Conservation (phyloP, 1,140 invertebrate genomes). For the Tetramorium simillimum region DNA sequence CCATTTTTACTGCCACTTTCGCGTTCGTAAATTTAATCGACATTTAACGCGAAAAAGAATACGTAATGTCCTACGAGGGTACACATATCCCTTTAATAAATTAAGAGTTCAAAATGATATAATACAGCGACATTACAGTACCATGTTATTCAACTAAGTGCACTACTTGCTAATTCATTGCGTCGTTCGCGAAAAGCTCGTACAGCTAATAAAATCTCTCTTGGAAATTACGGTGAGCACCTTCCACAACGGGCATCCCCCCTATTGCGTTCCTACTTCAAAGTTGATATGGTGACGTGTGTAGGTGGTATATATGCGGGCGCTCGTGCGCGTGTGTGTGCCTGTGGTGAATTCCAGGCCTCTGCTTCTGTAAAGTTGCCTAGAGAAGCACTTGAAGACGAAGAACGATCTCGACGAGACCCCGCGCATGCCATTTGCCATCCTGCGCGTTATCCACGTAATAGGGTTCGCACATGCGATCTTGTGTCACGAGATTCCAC, state of each 20-base stretch:
- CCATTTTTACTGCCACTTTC: background rate
- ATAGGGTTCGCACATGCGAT: slow-evolving; percentile 31
- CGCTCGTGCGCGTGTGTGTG: background rate
- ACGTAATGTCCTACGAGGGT: background rate
- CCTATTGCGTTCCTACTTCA: slow-evolving; percentile 32
- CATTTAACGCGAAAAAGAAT: background rate
- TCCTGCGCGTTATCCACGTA: slow-evolving; percentile 22
- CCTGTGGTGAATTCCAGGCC: slow-evolving; percentile 28
- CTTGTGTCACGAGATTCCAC: slow-evolving; percentile 46
- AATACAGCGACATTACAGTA: background rate
- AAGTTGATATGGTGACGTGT: slow-evolving; percentile 42
- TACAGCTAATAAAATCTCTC: slow-evolving; percentile 57
- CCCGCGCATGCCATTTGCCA: slow-evolving; percentile 20
- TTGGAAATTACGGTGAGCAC: slow-evolving; percentile 35
- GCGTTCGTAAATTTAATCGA: background rate
- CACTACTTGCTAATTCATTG: slow-evolving; percentile 49
- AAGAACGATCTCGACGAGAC: slow-evolving; percentile 51
- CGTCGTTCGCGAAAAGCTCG: slow-evolving; percentile 45
- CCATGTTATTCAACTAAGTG: slow-evolving; percentile 34
- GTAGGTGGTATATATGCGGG: background rate
- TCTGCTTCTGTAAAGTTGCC: slow-evolving; percentile 31
- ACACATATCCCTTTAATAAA: background rate
- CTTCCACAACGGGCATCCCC: slow-evolving; percentile 32
- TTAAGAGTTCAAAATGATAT: background rate
- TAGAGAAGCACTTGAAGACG: slow-evolving; percentile 55